Conservation (phyloP, 2,888 invertebrate genomes). For the Drosophila fungiperda region DNA sequence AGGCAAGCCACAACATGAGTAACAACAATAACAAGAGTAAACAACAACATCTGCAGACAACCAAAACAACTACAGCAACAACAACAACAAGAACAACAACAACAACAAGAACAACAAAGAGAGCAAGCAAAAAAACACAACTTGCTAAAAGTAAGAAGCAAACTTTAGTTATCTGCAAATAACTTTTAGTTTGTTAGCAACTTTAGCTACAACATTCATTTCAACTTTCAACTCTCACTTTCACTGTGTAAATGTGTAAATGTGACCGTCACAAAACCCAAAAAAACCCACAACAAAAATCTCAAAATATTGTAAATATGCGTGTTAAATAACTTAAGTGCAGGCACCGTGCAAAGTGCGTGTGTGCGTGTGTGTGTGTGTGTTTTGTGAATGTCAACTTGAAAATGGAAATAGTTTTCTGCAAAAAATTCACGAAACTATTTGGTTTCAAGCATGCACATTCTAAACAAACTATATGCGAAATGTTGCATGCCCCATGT, state of each 20-base stretch:
- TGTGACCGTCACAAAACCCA: not conserved
- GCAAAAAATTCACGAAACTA: slow-evolving; percentile 21
- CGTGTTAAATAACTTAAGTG: slow-evolving; percentile 30
- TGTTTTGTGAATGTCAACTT: not conserved
- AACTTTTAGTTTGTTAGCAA: slow-evolving; percentile 15
- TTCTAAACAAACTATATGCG: slow-evolving; percentile 18
- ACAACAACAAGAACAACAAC: slow-evolving; percentile 17
- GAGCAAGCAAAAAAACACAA: slow-evolving; percentile 14
- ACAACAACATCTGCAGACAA: slow-evolving; percentile 23
- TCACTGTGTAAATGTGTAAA: not conserved
- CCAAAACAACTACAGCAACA: slow-evolving; percentile 18
- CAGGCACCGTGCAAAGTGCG: slow-evolving; percentile 24
- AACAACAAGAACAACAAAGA: slow-evolving; percentile 2
- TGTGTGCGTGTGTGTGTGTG: slow-evolving; percentile 1
- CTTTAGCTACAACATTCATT: slow-evolving; percentile 1
- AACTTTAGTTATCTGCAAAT: slow-evolving; percentile 5
- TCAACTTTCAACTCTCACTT: not conserved
- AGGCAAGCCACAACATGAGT: slow-evolving; percentile 3
- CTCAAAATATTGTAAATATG: not conserved
- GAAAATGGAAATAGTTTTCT: slow-evolving; percentile 5
- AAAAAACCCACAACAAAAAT: not conserved
- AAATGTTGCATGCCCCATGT: not conserved
- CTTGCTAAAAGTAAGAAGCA: slow-evolving; percentile 15
- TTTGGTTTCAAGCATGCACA: slow-evolving; percentile 5
- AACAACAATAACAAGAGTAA: slow-evolving; percentile 8